These are phyloP conservation scores for Muscicapa comitata DNA, from an alignment of 2,797 vertebrate species.

Conservation along the genomic window DNA sequence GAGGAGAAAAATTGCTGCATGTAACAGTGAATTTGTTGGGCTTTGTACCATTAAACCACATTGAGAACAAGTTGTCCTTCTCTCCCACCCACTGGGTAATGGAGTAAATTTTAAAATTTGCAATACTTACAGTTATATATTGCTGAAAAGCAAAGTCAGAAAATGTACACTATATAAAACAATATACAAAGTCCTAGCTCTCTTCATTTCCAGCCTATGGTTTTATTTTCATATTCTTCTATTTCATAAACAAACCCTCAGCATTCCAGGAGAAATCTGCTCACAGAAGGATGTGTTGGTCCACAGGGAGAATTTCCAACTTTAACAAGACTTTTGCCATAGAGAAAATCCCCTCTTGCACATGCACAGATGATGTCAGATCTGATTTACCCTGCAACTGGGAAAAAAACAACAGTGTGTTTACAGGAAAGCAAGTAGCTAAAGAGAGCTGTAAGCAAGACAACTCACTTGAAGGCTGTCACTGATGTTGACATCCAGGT, in stretches of 20 bases:
- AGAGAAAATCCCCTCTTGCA: background rate
- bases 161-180: background rate
- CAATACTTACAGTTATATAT: background rate
- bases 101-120: background rate
- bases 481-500: background rate
- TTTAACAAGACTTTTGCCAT: background rate
- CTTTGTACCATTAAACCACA: background rate
- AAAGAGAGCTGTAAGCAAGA: background rate
- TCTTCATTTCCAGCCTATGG: background rate
- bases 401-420: background rate
- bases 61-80: background rate
- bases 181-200: background rate
- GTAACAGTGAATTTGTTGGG: background rate
- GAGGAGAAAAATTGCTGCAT: background rate
- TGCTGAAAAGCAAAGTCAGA: background rate
- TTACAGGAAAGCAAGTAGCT: background rate
- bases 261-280: background rate
- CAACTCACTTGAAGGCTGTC: background rate
- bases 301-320: background rate
- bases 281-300: background rate
- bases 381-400: background rate
- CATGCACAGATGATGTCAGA: background rate
- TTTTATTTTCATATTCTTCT: background rate
- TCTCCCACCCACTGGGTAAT: background rate
- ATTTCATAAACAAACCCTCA: background rate